Evolutionary conservation across 2,888 invertebrate species (phyloP), one percentile per base, ranked within the genome.

Genomic region (Acleris sparsana): DNA sequence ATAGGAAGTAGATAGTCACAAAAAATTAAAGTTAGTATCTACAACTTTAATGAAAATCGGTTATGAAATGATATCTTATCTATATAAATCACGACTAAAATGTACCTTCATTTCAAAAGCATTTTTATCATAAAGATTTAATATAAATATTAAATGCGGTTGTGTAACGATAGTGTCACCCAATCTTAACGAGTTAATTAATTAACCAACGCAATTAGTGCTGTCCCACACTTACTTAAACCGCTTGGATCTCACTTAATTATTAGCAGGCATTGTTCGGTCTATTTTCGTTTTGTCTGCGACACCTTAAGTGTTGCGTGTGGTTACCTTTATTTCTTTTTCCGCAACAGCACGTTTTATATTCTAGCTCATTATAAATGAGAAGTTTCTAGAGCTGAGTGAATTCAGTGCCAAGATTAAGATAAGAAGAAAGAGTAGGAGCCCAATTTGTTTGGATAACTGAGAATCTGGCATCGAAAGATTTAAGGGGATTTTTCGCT

Each of bases 291-390:
- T 64, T 67, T 61, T 71, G 73, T 68, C 46, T n/a, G 69, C 71
- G 72, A 75, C 77, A 78, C 77, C 71, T 78, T 72, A 71, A 74
- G 66, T 69, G 73, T 82, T 73, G 78, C 79, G 76, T 80, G 79
- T 71, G 46, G 56, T 49, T 53, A 57, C 60, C 55, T 69, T 53
- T 65, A 69, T 66, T 70, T 71, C 63, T 68, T 70, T 68, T 78
- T 80, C 75, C 75, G 74, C 69, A 61, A 70, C 63, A 33, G 48
- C 56, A 61, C 62, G 65, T 72, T 75, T 74, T 75, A 75, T 78
- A 75, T 78, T 77, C 72, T 70, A 75, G 72, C 74, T 80, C 78
- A 78, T 80, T 78, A 80, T 74, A 72, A 65, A 52, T 68, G 68
- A 70, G 69, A 72, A 68, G 68, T 67, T 68, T 53, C 65, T 70